Evolutionary conservation across 2,113 vertebrate species (phyloP).

Genomic region (Bothrops jararaca): DNA sequence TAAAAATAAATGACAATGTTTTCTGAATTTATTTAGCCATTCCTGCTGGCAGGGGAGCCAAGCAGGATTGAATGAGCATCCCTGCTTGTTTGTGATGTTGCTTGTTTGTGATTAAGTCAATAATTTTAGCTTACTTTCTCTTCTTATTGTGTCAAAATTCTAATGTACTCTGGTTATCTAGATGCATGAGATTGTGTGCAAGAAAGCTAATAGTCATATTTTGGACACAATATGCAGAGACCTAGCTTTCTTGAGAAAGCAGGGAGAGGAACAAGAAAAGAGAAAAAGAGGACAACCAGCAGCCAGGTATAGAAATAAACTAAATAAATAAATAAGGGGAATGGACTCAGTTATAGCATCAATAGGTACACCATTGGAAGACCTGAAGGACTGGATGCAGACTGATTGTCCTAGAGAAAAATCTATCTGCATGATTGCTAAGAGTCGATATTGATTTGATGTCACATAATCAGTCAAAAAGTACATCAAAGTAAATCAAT

Average conservation of each 20-base stretch:
- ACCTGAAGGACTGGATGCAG: not conserved
- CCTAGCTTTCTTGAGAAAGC: not conserved
- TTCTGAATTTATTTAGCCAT: not conserved
- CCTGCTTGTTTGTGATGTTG: not conserved
- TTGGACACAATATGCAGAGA: not conserved
- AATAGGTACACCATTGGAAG: not conserved
- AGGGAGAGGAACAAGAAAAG: not conserved
- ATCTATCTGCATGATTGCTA: not conserved
- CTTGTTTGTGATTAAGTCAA: not conserved
- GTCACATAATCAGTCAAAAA: not conserved
- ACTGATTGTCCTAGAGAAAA: not conserved
- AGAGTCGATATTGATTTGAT: not conserved
- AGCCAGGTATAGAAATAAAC: not conserved
- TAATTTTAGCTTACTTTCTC: not conserved
- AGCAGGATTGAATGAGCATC: not conserved
- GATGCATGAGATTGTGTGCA: not conserved
- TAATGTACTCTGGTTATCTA: not conserved
- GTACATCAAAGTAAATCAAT: not conserved
- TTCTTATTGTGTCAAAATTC: not conserved
- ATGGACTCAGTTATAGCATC: not conserved
- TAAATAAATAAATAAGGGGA: not conserved
- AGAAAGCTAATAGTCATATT: not conserved
- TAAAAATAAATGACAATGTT: not conserved
- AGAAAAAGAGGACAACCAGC: not conserved
- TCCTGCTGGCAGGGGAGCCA: not conserved